Percentiles rank a stretch among this genome's conserved stretches.
Conservation (phyloP, 2,113 vertebrate species). For the Balaeniceps rex region DNA sequence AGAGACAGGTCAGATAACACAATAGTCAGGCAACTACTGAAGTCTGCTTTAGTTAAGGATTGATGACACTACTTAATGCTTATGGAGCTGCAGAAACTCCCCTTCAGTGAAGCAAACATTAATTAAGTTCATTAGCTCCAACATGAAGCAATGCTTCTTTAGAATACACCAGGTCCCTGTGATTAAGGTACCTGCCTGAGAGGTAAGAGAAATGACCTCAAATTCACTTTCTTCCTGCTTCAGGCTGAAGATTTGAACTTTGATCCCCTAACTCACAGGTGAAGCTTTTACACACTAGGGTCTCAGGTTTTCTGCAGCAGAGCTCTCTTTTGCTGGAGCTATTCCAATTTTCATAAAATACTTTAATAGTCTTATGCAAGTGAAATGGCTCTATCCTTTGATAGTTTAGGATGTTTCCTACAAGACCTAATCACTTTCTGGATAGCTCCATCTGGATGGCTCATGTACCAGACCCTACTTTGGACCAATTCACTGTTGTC, state of each 20-base stretch:
- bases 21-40: neutral
- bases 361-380: neutral
- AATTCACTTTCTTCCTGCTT: neutral
- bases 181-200: neutral
- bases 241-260: neutral
- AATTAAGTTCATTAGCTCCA: conserved; percentile 3
- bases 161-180: neutral
- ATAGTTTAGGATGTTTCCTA: neutral
- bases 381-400: neutral
- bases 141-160: neutral
- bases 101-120: conserved; percentile 3
- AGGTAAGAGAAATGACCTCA: neutral
- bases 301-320: neutral
- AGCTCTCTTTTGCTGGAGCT: neutral
- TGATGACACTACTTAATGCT: neutral
- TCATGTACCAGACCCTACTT: neutral
- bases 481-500: neutral
- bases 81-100: neutral
- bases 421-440: neutral
- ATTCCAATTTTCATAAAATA: neutral
- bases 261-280: neutral
- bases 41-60: neutral
- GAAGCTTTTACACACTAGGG: neutral
- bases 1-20: neutral
- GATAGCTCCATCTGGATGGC: neutral